phyloP scores from a whole-genome alignment of 2,113 vertebrate genomes.

The Rynchops niger region DNA sequence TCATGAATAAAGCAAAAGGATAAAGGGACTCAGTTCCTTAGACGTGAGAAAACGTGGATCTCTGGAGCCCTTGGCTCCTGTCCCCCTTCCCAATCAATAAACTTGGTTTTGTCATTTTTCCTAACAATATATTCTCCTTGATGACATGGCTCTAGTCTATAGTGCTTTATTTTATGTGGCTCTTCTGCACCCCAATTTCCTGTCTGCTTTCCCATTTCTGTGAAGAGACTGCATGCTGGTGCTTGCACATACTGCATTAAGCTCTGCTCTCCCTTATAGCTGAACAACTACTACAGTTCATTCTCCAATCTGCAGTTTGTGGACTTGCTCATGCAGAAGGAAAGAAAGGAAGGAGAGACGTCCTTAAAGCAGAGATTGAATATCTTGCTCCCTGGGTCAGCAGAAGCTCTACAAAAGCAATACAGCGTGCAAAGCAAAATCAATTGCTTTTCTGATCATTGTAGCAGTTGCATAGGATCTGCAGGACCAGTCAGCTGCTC shows the following conservation, averaged over 20 bases:
- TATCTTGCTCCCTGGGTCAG: background rate
- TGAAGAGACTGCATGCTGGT: background rate
- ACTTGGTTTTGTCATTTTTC: background rate
- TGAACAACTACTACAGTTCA: background rate
- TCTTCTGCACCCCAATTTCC: background rate
- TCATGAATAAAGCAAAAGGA: background rate
- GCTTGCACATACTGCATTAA: background rate
- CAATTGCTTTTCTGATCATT: background rate
- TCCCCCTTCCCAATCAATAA: background rate
- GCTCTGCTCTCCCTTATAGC: background rate
- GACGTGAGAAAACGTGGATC: background rate
- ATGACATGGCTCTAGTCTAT: background rate
- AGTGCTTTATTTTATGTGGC: background rate
- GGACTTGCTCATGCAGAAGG: background rate
- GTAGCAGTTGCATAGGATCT: background rate
- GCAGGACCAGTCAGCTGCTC: background rate
- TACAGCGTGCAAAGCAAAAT: background rate
- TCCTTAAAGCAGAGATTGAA: background rate
- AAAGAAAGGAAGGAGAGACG: background rate
- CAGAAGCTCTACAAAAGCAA: background rate
- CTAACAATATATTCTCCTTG: background rate
- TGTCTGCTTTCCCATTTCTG: background rate
- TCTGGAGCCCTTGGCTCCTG: background rate
- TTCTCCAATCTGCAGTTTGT: background rate
- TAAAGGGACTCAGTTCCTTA: background rate